A percentile compares a stretch with the other conserved stretches of the same genome.
Evolutionary conservation across 2,888 invertebrate species (phyloP).

Genomic region (Gibbula magus): DNA sequence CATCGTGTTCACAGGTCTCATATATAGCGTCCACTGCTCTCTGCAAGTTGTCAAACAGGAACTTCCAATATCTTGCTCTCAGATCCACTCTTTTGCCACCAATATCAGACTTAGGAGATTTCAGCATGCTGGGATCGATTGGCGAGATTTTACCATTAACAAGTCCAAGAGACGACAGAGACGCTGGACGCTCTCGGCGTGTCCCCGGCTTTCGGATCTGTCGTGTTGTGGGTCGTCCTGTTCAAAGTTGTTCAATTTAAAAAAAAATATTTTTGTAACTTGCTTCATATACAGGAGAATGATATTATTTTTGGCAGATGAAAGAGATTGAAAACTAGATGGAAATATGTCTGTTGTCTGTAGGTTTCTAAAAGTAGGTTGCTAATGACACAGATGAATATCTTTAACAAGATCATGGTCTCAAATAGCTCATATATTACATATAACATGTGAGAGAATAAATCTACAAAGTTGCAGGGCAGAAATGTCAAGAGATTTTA

Average conservation of each 20-base stretch:
- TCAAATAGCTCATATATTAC: too few relatives aligned
- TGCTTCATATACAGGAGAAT: neutral
- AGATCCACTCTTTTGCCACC: constrained; percentile 79
- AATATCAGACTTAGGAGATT: constrained; percentile 65
- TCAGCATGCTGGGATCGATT: constrained; percentile 39
- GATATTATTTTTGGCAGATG: neutral
- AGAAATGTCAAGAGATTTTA: too few relatives aligned
- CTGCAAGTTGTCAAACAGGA: constrained; percentile 94
- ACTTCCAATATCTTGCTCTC: constrained; percentile 94
- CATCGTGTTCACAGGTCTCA: constrained; percentile 95
- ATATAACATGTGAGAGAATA: too few relatives aligned
- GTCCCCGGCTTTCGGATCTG: constrained; percentile 37
- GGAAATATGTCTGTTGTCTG: too few relatives aligned
- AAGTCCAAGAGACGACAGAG: neutral
- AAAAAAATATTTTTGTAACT: neutral
- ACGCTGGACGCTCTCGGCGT: constrained; percentile 18
- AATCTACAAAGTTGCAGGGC: too few relatives aligned
- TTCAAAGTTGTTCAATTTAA: neutral
- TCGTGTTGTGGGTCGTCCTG: constrained; percentile 50
- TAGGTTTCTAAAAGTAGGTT: too few relatives aligned
- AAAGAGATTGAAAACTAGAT: too few relatives aligned
- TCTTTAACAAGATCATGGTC: too few relatives aligned
- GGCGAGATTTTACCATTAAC: neutral
- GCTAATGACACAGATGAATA: too few relatives aligned
- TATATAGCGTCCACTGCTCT: constrained; percentile 96